These are phyloP conservation scores for Odontomachus brunneus DNA, from an alignment of 1,140 invertebrate genomes.

Conservation along the genomic window DNA sequence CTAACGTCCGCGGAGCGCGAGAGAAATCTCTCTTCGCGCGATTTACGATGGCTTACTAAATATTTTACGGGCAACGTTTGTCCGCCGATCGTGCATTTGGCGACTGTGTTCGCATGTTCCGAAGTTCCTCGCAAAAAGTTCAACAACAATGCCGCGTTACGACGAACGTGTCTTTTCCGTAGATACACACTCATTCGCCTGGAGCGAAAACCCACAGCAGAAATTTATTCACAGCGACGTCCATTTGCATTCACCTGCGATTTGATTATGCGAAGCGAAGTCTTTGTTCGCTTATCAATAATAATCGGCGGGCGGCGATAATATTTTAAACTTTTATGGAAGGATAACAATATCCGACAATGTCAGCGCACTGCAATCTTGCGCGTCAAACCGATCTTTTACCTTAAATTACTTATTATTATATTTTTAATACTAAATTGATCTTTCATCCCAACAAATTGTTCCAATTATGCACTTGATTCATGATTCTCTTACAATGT, in stretches of 20 bases:
- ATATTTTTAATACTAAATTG: no score
- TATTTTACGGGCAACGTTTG: conserved; percentile 50
- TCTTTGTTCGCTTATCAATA: background rate
- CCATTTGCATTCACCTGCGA: background rate
- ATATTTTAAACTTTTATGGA: no score
- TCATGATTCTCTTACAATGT: no score
- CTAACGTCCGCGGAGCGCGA: conserved; percentile 5
- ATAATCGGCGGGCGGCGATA: no score
- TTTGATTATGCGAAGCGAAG: conserved; percentile 3
- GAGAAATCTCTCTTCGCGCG: conserved; percentile 20
- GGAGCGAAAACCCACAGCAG: background rate
- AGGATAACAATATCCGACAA: no score
- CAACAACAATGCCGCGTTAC: background rate
- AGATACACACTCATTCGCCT: background rate
- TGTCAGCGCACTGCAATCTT: no score
- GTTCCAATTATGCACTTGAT: no score
- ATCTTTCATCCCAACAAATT: no score
- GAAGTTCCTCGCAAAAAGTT: conserved; percentile 26
- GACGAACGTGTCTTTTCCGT: background rate
- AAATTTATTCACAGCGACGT: conserved; percentile 19
- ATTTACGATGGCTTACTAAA: conserved; percentile 52
- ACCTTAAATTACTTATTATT: no score
- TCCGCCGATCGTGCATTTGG: conserved; percentile 27
- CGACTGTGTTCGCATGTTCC: conserved; percentile 22
- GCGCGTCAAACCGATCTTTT: no score